Conservation (phyloP, 2,888 invertebrate species). For the Busseola fusca region DNA sequence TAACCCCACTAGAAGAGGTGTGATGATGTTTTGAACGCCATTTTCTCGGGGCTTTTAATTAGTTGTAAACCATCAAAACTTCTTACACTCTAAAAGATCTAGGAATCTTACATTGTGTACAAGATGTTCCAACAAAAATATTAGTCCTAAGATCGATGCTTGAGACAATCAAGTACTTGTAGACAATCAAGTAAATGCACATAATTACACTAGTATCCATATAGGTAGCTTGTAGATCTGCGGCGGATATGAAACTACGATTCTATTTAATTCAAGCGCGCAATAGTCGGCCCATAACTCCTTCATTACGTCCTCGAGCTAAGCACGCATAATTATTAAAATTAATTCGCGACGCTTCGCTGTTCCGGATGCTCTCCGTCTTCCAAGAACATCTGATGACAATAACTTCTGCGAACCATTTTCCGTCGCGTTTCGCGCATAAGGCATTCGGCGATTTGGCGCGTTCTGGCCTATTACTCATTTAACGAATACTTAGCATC, state of each 20-base stretch:
- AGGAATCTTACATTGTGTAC: conserved; percentile 1
- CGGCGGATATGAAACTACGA: conserved; percentile 35
- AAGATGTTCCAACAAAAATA: conserved; percentile 15
- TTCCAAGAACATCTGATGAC: conserved; percentile 49
- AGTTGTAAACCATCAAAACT: background rate
- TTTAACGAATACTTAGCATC: conserved; percentile 46
- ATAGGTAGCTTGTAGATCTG: conserved; percentile 2
- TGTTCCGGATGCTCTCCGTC: conserved; percentile 44
- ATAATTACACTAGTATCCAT: conserved; percentile 6
- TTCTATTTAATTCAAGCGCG: conserved; percentile 41
- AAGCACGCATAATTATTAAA: conserved; percentile 28
- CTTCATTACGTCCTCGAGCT: conserved; percentile 29
- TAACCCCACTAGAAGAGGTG: background rate
- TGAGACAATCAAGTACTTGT: background rate
- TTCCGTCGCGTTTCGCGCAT: conserved; percentile 18
- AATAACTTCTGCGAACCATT: conserved; percentile 43
- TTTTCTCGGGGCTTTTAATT: background rate
- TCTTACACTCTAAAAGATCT: background rate
- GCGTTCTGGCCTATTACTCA: conserved; percentile 50
- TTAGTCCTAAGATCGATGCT: background rate
- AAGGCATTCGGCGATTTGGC: conserved; percentile 44
- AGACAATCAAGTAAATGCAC: conserved; percentile 7
- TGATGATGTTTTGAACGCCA: background rate
- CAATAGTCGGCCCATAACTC: conserved; percentile 30
- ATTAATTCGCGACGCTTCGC: conserved; percentile 39